Evolutionary conservation across 2,888 invertebrate genomes (phyloP).

Genomic region (Encarsia formosa): DNA sequence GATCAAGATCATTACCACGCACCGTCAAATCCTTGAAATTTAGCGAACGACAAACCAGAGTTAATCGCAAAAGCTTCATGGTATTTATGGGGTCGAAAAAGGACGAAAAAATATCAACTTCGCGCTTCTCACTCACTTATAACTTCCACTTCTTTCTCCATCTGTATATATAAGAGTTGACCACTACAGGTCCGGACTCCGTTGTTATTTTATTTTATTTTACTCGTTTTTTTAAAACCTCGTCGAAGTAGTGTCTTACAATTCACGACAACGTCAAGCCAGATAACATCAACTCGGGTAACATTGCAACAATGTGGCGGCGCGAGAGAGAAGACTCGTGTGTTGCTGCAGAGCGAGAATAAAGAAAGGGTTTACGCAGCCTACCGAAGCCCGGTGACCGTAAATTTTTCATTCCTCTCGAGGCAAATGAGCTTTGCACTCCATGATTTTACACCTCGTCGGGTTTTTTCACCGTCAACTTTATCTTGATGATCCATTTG

Average conservation of each 20-base stretch:
- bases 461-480: too few species aligned
- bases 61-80: constrained; percentile 33
- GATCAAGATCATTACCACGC: constrained; percentile 29
- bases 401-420: constrained; percentile 37
- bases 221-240: constrained; percentile 28
- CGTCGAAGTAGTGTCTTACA: constrained; percentile 42
- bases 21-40: constrained; percentile 28
- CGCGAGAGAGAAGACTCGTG: constrained; percentile 15
- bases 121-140: too few species aligned
- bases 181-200: constrained; percentile 1
- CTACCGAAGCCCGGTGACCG: constrained; percentile 31
- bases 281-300: constrained; percentile 44
- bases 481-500: too few species aligned
- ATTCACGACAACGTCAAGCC: constrained; percentile 46
- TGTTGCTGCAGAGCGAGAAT: background rate
- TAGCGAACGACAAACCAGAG: constrained; percentile 32
- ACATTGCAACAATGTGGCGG: constrained; percentile 43
- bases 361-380: constrained; percentile 19
- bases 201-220: constrained; percentile 7
- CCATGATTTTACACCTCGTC: too few species aligned
- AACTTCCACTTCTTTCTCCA: background rate
- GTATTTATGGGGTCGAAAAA: constrained; percentile 33
- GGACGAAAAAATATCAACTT: too few species aligned
- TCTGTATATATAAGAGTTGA: background rate
- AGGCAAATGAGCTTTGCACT: constrained; percentile 35